Evolutionary conservation across 1,140 invertebrate genomes (phyloP).

Genomic region (Aporrectodea caliginosa): DNA sequence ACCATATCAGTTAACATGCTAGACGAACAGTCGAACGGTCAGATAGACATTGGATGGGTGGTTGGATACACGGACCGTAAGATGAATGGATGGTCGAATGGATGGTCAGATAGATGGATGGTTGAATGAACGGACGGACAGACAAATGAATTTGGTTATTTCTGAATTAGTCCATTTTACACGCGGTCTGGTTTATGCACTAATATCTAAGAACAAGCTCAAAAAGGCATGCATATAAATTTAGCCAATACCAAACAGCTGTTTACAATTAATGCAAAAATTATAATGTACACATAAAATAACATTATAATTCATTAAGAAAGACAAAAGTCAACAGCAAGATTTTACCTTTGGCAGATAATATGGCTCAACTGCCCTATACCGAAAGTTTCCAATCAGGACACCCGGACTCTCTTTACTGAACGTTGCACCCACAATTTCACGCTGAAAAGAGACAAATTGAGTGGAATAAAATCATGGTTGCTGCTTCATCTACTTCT

Average conservation of each 20-base stretch:
- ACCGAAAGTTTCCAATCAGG: neutral
- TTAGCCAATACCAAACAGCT: no score
- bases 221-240: no score
- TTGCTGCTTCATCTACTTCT: no score
- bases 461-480: neutral
- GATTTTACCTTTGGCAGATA: neutral
- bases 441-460: neutral
- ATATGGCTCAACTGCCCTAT: neutral
- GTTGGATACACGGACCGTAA: neutral
- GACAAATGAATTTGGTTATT: neutral
- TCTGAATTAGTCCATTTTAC: no score
- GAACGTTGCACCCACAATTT: neutral
- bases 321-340: no score
- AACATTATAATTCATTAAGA: no score
- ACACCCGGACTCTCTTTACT: neutral
- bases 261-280: no score
- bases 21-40: slow-evolving; percentile 1
- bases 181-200: no score
- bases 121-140: neutral
- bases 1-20: neutral
- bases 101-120: neutral
- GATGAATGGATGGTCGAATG: neutral
- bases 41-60: slow-evolving; percentile 6
- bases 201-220: no score
- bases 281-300: no score